Percentiles rank a stretch among this genome's conserved stretches.
Conservation (phyloP, 2,113 vertebrate genomes). For the Nycticorax nycticorax region DNA sequence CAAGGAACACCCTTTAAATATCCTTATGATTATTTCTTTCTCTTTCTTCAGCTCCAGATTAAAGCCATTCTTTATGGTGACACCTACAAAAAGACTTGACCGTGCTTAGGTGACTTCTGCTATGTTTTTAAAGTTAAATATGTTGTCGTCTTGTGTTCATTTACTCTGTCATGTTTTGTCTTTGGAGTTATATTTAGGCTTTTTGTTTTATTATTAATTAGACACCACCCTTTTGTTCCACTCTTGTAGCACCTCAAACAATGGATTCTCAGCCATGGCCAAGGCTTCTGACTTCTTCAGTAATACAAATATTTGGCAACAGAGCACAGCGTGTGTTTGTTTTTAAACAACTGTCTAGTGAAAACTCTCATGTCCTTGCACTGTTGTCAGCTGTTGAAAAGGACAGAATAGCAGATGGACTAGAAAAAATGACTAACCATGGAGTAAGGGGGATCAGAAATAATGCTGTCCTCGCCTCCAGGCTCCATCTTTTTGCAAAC, state of each 20-base stretch:
- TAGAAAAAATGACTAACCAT: neutral
- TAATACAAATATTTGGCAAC: slow-evolving; percentile 20
- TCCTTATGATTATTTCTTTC: neutral
- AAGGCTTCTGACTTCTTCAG: slow-evolving; percentile 10
- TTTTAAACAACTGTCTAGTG: slow-evolving; percentile 16
- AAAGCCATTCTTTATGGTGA: neutral
- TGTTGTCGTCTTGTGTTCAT: neutral
- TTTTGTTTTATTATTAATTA: slow-evolving; percentile 29
- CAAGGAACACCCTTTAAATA: neutral
- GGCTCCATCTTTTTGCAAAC: neutral
- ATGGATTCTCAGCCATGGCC: neutral
- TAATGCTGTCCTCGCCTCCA: neutral
- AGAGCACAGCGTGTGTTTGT: slow-evolving; percentile 22
- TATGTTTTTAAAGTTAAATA: neutral
- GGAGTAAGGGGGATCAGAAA: neutral
- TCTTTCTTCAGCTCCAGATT: neutral
- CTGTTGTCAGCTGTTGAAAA: slow-evolving; percentile 26
- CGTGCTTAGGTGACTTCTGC: neutral
- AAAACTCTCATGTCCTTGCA: slow-evolving; percentile 13
- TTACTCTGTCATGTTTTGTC: neutral
- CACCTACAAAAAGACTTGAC: neutral
- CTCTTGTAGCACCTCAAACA: neutral
- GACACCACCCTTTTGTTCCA: neutral
- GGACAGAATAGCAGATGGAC: slow-evolving; percentile 40
- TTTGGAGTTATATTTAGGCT: neutral